Percentiles rank a stretch among this genome's conserved stretches.
These are phyloP conservation scores for Antennarius maculatus DNA, from an alignment of 2,797 vertebrate genomes.

Conservation along the genomic window DNA sequence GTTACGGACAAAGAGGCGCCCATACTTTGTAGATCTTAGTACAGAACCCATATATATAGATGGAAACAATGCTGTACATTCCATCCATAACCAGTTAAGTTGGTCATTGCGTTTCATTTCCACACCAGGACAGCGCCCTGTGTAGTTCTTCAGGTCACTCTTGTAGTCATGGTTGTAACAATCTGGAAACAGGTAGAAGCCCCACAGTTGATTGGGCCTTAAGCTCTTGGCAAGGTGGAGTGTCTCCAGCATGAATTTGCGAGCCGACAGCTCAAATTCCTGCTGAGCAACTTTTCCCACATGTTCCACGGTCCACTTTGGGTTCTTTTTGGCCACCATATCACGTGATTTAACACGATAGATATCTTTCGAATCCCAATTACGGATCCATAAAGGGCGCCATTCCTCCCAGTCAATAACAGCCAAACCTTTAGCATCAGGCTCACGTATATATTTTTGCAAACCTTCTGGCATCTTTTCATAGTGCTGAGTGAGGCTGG, in stretches of 20 bases:
- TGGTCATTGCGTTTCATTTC: constrained; percentile 90
- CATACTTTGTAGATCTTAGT: constrained; percentile 82
- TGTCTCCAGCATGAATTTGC: constrained; percentile 90
- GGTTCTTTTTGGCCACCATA: constrained; percentile 81
- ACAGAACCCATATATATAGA: constrained; percentile 89
- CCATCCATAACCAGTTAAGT: constrained; percentile 93
- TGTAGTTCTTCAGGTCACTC: constrained; percentile 87
- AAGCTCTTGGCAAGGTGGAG: constrained; percentile 85
- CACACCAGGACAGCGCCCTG: constrained; percentile 88
- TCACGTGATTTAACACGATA: constrained; percentile 86
- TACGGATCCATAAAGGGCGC: constrained; percentile 96
- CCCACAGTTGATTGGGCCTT: constrained; percentile 92
- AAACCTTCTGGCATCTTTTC: constrained; percentile 79
- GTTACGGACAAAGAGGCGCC: constrained; percentile 91
- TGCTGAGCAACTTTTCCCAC: constrained; percentile 87
- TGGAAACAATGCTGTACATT: constrained; percentile 92
- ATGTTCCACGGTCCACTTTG: constrained; percentile 76
- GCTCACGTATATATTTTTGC: constrained; percentile 86
- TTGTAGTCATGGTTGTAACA: constrained; percentile 98
- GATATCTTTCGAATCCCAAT: constrained; percentile 93
- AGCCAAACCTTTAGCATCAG: constrained; percentile 85
- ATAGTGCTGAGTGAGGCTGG: constrained; percentile 85
- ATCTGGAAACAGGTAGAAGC: constrained; percentile 97
- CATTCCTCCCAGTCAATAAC: constrained; percentile 99
- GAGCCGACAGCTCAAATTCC: constrained; percentile 90